phyloP scores from a whole-genome alignment of 2,113 vertebrate genomes.

The Gulo gulo region DNA sequence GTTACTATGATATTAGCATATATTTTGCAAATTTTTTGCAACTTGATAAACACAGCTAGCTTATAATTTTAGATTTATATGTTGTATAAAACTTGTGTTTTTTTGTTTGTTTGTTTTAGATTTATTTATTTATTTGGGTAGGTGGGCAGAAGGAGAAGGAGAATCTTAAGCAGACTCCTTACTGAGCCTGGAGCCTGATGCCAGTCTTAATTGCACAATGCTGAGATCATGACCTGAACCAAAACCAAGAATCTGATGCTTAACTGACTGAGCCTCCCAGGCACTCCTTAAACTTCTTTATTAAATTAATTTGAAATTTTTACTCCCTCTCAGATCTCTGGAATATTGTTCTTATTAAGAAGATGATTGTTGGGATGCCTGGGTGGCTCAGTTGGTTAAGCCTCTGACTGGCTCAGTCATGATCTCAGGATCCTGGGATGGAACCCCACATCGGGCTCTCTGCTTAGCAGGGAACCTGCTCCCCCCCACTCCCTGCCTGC shows the following conservation, averaged over 20 bases:
- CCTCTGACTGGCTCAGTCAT: no score
- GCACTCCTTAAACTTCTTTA: not conserved
- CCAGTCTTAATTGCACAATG: not conserved
- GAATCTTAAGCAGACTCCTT: not conserved
- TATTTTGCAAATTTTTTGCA: not conserved
- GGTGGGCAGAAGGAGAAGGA: no score
- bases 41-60: not conserved
- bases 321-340: not conserved
- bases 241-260: not conserved
- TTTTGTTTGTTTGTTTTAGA: not conserved
- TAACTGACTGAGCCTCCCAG: not conserved
- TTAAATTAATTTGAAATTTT: not conserved
- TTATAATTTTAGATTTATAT: not conserved
- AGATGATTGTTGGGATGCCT: not conserved
- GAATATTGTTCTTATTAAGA: not conserved
- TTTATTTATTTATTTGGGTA: not conserved
- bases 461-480: no score
- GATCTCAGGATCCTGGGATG: no score
- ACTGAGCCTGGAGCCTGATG: not conserved
- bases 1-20: not conserved
- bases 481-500: no score
- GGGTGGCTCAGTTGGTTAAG: no score
- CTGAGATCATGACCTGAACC: not conserved
- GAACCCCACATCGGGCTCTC: no score
- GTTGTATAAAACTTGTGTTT: not conserved